Conservation (phyloP, 2,113 vertebrate species). For the Phycodurus eques region DNA sequence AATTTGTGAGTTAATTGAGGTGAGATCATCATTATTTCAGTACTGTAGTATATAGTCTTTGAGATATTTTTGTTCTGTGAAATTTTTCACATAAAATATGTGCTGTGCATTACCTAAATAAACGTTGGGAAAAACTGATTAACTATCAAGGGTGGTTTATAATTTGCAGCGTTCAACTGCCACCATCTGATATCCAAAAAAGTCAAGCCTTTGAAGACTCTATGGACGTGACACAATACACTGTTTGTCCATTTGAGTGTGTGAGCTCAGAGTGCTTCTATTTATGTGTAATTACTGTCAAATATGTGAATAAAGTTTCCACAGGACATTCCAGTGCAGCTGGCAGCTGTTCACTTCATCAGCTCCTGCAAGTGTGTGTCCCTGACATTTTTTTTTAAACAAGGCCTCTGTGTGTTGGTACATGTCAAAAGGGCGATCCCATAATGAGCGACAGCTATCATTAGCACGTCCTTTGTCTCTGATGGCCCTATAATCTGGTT, state of each 20-base stretch:
- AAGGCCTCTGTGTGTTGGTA: slow-evolving; percentile 25
- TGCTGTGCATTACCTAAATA: no score
- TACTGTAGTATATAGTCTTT: no score
- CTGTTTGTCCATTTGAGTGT: slow-evolving; percentile 33
- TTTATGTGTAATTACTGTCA: slow-evolving; percentile 65
- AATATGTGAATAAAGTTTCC: slow-evolving; percentile 49
- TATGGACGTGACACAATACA: slow-evolving; percentile 20
- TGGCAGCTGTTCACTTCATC: slow-evolving; percentile 51
- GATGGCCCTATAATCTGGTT: slow-evolving; percentile 37
- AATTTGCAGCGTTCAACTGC: slow-evolving; percentile 26
- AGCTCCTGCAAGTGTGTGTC: slow-evolving; percentile 8
- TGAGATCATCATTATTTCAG: no score
- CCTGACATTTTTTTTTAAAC: slow-evolving; percentile 30
- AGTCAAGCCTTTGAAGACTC: slow-evolving; percentile 17
- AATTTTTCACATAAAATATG: no score
- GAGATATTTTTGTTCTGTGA: no score
- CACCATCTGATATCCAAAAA: slow-evolving; percentile 36
- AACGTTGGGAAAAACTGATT: no score
- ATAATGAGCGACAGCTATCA: slow-evolving; percentile 57
- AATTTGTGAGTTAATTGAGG: no score
- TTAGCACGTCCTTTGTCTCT: slow-evolving; percentile 56
- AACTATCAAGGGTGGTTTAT: background rate
- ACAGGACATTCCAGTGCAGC: slow-evolving; percentile 40
- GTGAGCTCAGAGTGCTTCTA: slow-evolving; percentile 41
- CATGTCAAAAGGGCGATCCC: slow-evolving; percentile 52